phyloP scores from a whole-genome alignment of 2,888 invertebrate species.

The Branchipolynoe longqiensis region DNA sequence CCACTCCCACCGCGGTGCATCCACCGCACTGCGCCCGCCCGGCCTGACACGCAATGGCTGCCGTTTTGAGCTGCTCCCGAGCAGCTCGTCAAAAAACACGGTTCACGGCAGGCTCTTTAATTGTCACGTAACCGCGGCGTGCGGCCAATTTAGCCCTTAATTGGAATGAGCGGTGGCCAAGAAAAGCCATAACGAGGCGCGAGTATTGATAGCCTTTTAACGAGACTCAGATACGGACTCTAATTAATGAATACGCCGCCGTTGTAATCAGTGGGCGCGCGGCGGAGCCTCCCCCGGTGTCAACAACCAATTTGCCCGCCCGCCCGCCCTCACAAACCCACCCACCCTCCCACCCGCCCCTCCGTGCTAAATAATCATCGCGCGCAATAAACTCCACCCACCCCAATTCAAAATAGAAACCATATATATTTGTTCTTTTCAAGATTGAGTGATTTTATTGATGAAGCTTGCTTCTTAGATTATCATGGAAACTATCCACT shows the following conservation, averaged over 20 bases:
- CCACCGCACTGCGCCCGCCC: neutral
- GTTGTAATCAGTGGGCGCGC: slow-evolving; percentile 25
- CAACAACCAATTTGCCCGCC: slow-evolving; percentile 51
- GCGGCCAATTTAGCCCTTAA: slow-evolving; percentile 51
- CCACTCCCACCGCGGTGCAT: slow-evolving; percentile 22
- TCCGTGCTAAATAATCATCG: no score
- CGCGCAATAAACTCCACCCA: no score
- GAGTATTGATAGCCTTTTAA: slow-evolving; percentile 56
- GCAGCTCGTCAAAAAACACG: slow-evolving; percentile 52
- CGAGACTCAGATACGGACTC: slow-evolving; percentile 38
- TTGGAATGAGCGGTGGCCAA: slow-evolving; percentile 39
- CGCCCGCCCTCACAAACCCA: no score
- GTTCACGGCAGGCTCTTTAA: slow-evolving; percentile 46
- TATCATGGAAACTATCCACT: no score
- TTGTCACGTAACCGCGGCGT: slow-evolving; percentile 52
- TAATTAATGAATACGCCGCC: slow-evolving; percentile 36
- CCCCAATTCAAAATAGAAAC: no score
- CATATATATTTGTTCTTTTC: no score
- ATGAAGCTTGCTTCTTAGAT: no score
- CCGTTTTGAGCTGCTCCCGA: slow-evolving; percentile 43
- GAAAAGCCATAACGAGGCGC: slow-evolving; percentile 39
- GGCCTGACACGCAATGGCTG: slow-evolving; percentile 43
- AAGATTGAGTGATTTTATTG: no score
- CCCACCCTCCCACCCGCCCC: no score
- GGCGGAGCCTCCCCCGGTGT: slow-evolving; percentile 30